Conservation (phyloP, 2,113 vertebrate genomes). For the Mustela lutreola region DNA sequence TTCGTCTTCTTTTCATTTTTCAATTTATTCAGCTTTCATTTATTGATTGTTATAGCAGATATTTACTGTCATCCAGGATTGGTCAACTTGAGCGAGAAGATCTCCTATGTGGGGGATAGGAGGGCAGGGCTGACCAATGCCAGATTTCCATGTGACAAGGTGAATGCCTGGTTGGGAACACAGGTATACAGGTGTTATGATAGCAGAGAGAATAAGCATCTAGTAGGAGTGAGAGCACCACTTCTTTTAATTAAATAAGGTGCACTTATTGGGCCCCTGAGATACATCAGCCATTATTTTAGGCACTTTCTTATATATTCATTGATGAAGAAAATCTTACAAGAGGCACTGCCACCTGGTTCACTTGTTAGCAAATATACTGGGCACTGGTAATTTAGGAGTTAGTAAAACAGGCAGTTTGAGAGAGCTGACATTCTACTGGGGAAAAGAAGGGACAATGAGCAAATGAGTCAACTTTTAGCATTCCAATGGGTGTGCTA, state of each 20-base stretch:
- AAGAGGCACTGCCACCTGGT: not conserved
- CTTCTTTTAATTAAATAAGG: not conserved
- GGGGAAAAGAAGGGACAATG: too few species aligned
- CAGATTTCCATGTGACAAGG: not conserved
- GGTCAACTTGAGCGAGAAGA: not conserved
- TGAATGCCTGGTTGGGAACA: rapidly evolving
- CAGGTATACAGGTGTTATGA: too few species aligned
- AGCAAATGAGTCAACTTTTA: not conserved
- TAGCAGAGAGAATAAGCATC: not conserved
- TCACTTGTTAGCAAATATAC: not conserved
- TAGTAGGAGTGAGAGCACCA: not conserved
- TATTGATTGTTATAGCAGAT: not conserved
- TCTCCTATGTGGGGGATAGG: rapidly evolving
- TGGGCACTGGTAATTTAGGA: not conserved
- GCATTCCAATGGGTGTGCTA: not conserved
- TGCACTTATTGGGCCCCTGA: not conserved
- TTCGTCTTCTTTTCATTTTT: not conserved
- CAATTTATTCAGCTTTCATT: not conserved
- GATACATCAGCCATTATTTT: not conserved
- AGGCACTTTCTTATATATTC: not conserved
- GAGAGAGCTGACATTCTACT: not conserved
- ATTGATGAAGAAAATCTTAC: not conserved
- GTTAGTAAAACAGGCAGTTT: not conserved
- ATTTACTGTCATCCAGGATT: not conserved
- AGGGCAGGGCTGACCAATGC: too few species aligned